phyloP scores from a whole-genome alignment of 2,113 vertebrate genomes.

The Indicator maculatus region DNA sequence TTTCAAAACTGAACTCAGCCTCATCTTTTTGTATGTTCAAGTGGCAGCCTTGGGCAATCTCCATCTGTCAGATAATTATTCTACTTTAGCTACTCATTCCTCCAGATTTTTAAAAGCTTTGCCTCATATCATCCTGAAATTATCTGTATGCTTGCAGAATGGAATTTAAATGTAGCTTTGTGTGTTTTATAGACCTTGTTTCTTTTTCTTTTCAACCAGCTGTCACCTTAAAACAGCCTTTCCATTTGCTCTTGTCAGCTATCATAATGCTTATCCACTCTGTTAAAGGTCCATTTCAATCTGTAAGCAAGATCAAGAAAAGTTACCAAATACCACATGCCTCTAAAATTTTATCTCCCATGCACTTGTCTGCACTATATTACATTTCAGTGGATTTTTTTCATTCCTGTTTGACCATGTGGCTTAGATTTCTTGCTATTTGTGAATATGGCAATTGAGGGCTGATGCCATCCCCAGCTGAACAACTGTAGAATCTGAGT shows the following conservation, averaged over 20 bases:
- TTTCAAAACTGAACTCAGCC: slow-evolving; percentile 31
- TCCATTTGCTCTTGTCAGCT: not conserved
- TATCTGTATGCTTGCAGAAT: slow-evolving; percentile 32
- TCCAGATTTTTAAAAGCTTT: slow-evolving; percentile 62
- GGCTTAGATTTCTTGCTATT: not conserved
- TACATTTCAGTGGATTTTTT: not conserved
- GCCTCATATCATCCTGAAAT: slow-evolving; percentile 51
- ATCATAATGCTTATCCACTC: not conserved
- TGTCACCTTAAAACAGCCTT: not conserved
- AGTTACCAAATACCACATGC: not conserved
- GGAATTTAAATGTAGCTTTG: slow-evolving; percentile 13
- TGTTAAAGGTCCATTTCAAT: not conserved
- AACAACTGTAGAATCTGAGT: not conserved
- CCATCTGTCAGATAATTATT: slow-evolving; percentile 71
- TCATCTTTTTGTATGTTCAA: slow-evolving; percentile 54
- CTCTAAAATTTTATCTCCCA: not conserved
- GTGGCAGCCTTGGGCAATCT: slow-evolving; percentile 64
- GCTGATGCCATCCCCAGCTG: not conserved
- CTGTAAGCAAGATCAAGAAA: not conserved
- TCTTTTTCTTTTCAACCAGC: not conserved
- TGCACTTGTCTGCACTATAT: not conserved
- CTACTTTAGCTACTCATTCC: slow-evolving; percentile 53
- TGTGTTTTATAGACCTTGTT: not conserved
- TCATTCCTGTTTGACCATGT: not conserved
- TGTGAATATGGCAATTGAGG: not conserved